These are phyloP conservation scores for Itoplectis maculator DNA, from an alignment of 2,888 invertebrate species.

Conservation along the genomic window DNA sequence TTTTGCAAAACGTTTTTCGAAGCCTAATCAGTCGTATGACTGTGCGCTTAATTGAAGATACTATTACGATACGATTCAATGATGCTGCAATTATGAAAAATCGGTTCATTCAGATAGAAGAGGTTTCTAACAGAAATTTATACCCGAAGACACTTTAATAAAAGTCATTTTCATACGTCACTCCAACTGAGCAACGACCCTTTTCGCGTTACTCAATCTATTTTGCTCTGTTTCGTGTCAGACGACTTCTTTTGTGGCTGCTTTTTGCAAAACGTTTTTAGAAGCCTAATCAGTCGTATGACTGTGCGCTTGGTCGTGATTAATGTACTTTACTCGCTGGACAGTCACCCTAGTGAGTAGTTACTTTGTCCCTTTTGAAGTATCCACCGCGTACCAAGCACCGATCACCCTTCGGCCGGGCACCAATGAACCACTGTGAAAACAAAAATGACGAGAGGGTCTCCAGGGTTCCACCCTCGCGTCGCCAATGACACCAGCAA, in stretches of 20 bases:
- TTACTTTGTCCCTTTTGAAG: conserved; percentile 61
- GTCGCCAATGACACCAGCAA: conserved; percentile 4
- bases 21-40: no score
- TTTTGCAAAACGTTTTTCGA: no score
- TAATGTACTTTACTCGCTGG: conserved; percentile 61
- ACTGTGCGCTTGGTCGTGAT: conserved; percentile 65
- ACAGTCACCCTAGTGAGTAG: conserved; percentile 58
- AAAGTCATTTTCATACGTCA: no score
- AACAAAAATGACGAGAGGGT: conserved; percentile 64
- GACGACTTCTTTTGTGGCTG: not conserved
- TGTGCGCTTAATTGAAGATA: not conserved
- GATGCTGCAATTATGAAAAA: no score
- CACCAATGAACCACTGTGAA: conserved; percentile 61
- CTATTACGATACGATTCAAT: not conserved
- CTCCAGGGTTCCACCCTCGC: conserved; percentile 46
- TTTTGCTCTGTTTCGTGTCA: conserved; percentile 20
- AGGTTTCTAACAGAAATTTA: no score
- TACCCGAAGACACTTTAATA: no score
- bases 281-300: conserved; percentile 69
- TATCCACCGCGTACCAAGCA: conserved; percentile 58
- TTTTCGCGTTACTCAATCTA: not conserved
- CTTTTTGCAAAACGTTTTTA: conserved; percentile 32
- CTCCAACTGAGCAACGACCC: not conserved
- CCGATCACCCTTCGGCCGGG: conserved; percentile 59
- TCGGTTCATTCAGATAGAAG: no score